Conservation (phyloP, 2,113 vertebrate genomes). For the Delphinus delphis region DNA sequence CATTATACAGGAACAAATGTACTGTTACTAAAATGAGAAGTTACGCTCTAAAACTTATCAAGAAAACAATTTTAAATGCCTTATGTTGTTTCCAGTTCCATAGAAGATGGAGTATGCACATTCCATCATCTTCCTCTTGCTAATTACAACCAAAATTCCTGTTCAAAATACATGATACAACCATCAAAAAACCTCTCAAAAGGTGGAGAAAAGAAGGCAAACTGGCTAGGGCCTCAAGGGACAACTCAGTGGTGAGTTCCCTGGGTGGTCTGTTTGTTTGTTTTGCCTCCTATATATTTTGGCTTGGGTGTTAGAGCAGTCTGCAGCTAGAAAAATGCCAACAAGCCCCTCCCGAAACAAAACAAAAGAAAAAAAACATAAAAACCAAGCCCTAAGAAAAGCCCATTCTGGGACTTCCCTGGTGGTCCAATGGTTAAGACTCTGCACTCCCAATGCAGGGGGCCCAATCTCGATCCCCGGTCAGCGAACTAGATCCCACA, state of each 20-base stretch:
- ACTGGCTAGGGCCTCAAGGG: neutral
- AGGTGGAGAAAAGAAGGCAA: neutral
- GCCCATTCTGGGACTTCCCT: neutral
- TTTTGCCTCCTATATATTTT: neutral
- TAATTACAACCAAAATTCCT: neutral
- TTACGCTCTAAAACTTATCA: neutral
- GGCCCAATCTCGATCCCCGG: too few species aligned
- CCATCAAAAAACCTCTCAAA: neutral
- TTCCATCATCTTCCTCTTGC: neutral
- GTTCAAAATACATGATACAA: neutral
- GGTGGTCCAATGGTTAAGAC: too few species aligned
- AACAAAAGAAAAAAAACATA: neutral
- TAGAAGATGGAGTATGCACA: neutral
- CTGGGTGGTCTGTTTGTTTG: neutral
- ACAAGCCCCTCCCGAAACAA: neutral
- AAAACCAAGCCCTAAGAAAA: neutral
- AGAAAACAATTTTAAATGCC: neutral
- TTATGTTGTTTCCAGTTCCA: neutral
- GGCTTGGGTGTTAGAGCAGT: neutral
- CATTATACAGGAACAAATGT: neutral
- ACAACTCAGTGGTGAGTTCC: neutral
- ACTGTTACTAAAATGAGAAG: neutral
- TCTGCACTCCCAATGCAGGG: too few species aligned
- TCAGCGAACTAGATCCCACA: too few species aligned
- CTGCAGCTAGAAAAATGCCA: neutral